These are phyloP conservation scores for Ganaspis sp. DNA, from an alignment of 1,140 invertebrate genomes.

Conservation along the genomic window DNA sequence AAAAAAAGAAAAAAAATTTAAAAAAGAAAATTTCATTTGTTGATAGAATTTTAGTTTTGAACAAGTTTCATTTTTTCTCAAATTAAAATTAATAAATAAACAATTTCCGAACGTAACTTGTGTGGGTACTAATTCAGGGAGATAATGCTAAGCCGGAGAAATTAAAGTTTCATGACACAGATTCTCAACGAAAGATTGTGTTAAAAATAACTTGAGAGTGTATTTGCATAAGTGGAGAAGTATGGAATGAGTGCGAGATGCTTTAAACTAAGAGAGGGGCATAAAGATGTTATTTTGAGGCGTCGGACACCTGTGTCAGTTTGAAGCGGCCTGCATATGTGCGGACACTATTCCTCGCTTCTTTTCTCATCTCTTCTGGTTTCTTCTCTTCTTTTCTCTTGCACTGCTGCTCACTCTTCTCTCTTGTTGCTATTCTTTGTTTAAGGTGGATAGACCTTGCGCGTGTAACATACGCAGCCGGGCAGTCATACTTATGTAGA, in stretches of 20 bases:
- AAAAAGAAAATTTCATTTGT: too few species aligned
- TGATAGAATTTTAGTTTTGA: too few species aligned
- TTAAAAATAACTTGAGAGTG: not conserved
- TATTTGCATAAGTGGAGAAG: conserved; percentile 48
- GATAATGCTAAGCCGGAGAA: too few species aligned
- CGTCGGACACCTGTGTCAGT: conserved; percentile 59
- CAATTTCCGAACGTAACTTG: too few species aligned
- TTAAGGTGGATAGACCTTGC: conserved; percentile 48
- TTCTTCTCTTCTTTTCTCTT: conserved; percentile 4
- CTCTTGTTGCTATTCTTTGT: conserved; percentile 25
- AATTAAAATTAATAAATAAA: too few species aligned
- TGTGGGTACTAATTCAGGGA: too few species aligned
- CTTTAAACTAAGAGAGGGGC: conserved; percentile 53
- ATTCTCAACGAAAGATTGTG: too few species aligned
- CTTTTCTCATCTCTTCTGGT: conserved; percentile 3
- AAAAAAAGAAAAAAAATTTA: too few species aligned
- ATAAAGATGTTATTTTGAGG: conserved; percentile 61
- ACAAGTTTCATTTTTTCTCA: too few species aligned
- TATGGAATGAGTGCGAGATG: conserved; percentile 49
- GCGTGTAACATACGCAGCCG: conserved; percentile 54
- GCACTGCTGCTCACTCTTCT: not conserved
- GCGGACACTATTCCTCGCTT: not conserved
- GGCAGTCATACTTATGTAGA: conserved; percentile 62
- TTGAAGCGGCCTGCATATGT: conserved; percentile 13
- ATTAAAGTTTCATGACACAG: too few species aligned